Base-by-base conservation (phyloP, 2,888 invertebrate genomes). In the Acronicta leporina region DNA sequence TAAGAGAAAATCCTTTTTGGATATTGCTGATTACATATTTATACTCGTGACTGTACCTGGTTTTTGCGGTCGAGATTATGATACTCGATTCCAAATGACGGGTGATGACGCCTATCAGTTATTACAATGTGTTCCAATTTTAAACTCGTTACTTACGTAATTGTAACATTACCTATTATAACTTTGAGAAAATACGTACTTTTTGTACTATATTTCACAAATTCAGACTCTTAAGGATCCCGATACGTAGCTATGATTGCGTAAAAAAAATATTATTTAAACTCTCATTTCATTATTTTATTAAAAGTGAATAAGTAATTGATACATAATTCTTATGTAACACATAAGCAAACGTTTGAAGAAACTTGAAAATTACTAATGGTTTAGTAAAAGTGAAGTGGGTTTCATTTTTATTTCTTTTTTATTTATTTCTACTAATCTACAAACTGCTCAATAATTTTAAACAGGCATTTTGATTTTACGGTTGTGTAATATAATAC, bases 71-170 rank as follows among this genome's bases (percentile, higher is more conserved):
- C 58, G 33, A 38, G 35, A 52, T 27, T 48, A 46, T 42, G 43
- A 50, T 35, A 59, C 25, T 52, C 48, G 57, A 40, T 58, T 53
- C 45, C 41, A 40, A 44, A 40, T 68, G 58, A 58, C 42, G 35
- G 49, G 55, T 45, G 20, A 3, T 3, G 53, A 54, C 54, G 66
- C 66, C 73, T 65, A 55, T 51, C 62, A 54, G 61, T 53, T 57
- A 56, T 55, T 63, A 68, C 49, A 27, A 73, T 72, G 78, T 81
- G 77, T 81, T 81, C 75, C 65, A 73, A 67, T 68, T 68, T 69
- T 61, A 64, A 75, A 67, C 49, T 60, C 63, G 60, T 53, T 63
- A 57, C 16, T 54, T 56, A 58, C 49, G 53, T 70, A 41, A 68
- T 68, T 61, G 35, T 58, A 63, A 11, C 25, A 42, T 57, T 30